A percentile compares a stretch with the other conserved stretches of the same genome.
phyloP scores from a whole-genome alignment of 2,113 vertebrate species.

The Theropithecus gelada region DNA sequence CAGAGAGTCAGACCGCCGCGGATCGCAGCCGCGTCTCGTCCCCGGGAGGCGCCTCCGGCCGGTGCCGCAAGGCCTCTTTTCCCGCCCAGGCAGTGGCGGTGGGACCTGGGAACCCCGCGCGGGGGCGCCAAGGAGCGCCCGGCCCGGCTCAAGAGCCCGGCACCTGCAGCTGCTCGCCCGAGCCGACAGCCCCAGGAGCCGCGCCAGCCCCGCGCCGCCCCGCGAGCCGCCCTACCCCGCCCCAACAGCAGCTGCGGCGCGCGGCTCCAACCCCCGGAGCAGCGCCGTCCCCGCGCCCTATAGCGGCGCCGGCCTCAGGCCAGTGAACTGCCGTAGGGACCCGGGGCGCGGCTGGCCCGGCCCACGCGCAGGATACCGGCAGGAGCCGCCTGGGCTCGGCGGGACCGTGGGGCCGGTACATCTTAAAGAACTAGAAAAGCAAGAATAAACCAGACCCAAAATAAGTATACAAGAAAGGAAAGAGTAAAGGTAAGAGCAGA shows the following conservation, averaged over 20 bases:
- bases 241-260: not conserved
- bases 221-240: not conserved
- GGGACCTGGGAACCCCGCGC: not conserved
- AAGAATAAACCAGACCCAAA: no score
- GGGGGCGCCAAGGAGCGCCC: not conserved
- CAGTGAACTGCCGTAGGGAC: not conserved
- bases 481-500: no score
- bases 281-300: not conserved
- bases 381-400: no score
- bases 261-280: not conserved
- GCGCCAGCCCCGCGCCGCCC: not conserved
- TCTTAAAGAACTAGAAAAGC: no score
- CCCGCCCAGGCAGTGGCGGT: not conserved
- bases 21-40: not conserved
- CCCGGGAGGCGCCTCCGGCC: not conserved
- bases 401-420: no score
- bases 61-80: not conserved
- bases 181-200: not conserved
- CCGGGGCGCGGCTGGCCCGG: not conserved
- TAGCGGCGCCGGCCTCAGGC: not conserved
- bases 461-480: no score
- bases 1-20: constrained; percentile 41
- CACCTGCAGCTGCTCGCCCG: not conserved
- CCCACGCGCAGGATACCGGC: not conserved
- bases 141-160: not conserved